Percentiles rank a stretch among this genome's conserved stretches.
Conservation (phyloP, 1,140 invertebrate species). For the Aradophagus sp. region DNA sequence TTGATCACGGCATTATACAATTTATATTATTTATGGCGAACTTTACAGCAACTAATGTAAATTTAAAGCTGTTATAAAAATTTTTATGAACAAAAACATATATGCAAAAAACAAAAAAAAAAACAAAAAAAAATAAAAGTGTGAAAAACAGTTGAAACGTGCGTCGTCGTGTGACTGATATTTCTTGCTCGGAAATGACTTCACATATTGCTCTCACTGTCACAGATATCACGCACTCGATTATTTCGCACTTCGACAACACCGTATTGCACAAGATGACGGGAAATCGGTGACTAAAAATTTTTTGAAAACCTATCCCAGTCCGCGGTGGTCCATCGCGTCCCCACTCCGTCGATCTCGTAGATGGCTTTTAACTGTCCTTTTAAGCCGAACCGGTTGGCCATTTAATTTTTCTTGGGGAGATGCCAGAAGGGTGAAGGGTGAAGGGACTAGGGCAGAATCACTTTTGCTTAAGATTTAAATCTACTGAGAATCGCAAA, state of each 20-base stretch:
- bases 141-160: too few relatives aligned
- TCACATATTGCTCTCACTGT: slow-evolving; percentile 32
- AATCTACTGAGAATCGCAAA: slow-evolving; percentile 27
- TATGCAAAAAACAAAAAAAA: too few relatives aligned
- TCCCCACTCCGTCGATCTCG: slow-evolving; percentile 32
- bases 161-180: too few relatives aligned
- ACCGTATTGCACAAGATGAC: slow-evolving; percentile 58
- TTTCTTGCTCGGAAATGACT: slow-evolving; percentile 25
- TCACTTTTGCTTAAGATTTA: slow-evolving; percentile 19
- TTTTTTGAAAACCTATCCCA: slow-evolving; percentile 45
- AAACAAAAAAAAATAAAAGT: too few relatives aligned
- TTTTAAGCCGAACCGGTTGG: slow-evolving; percentile 55
- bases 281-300: slow-evolving; percentile 54
- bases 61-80: too few relatives aligned
- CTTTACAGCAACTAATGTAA: too few relatives aligned
- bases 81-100: too few relatives aligned
- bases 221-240: slow-evolving; percentile 19
- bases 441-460: slow-evolving; percentile 23
- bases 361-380: slow-evolving; percentile 48
- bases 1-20: too few relatives aligned
- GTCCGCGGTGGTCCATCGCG: slow-evolving; percentile 34
- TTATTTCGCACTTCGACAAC: slow-evolving; percentile 15
- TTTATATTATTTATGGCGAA: too few relatives aligned
- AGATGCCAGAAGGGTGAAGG: slow-evolving; percentile 40
- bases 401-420: slow-evolving; percentile 46